Conservation (phyloP, 2,888 invertebrate genomes). For the Hydraecia micacea region DNA sequence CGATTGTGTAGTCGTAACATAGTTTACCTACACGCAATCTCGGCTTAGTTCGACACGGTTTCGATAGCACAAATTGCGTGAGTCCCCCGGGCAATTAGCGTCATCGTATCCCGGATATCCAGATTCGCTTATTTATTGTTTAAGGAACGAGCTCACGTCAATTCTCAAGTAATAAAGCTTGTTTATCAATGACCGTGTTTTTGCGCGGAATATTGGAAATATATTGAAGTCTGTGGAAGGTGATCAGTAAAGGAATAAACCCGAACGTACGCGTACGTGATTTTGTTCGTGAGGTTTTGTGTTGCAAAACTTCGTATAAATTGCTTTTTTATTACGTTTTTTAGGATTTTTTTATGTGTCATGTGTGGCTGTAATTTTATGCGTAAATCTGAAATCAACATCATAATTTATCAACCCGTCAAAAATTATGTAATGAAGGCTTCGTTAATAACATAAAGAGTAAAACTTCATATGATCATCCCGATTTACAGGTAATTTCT, state of each 20-base stretch:
- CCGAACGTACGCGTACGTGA: neutral
- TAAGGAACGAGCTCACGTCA: slow-evolving; percentile 66
- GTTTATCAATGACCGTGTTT: slow-evolving; percentile 72
- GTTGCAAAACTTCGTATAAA: neutral
- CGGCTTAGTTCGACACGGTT: slow-evolving; percentile 73
- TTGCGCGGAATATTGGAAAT: slow-evolving; percentile 44
- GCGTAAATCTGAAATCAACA: slow-evolving; percentile 5
- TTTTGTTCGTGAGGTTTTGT: neutral
- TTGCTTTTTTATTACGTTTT: slow-evolving; percentile 1
- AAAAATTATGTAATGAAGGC: too few species aligned
- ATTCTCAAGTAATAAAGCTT: slow-evolving; percentile 71
- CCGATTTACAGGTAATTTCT: neutral
- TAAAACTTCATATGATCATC: neutral
- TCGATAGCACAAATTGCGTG: slow-evolving; percentile 74
- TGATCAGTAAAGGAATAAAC: slow-evolving; percentile 23
- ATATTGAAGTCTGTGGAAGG: slow-evolving; percentile 48
- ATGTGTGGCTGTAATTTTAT: neutral
- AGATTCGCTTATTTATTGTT: slow-evolving; percentile 78
- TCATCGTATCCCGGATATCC: slow-evolving; percentile 77
- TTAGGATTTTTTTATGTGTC: neutral
- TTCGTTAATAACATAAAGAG: neutral
- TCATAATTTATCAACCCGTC: neutral
- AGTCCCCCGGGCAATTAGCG: slow-evolving; percentile 72
- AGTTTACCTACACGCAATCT: slow-evolving; percentile 71
- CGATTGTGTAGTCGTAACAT: slow-evolving; percentile 54